These are phyloP conservation scores for Xenops minutus DNA, from an alignment of 2,797 vertebrate species.

Conservation along the genomic window DNA sequence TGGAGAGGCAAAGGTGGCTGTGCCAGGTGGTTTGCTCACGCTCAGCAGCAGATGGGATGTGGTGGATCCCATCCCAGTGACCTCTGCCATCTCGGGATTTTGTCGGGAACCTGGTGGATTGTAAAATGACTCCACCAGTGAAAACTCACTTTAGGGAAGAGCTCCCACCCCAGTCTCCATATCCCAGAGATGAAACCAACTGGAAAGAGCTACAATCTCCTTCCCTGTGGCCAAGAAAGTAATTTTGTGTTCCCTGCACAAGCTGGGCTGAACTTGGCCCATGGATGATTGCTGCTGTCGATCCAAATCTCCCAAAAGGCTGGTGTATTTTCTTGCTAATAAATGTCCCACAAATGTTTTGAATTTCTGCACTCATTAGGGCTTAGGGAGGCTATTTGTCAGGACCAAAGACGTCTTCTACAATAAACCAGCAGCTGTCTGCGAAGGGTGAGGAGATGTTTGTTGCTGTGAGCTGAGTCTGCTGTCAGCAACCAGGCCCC, in stretches of 20 bases:
- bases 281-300: not conserved
- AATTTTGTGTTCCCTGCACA: not conserved
- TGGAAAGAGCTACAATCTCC: not conserved
- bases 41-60: not conserved
- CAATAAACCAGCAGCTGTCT: constrained; percentile 73
- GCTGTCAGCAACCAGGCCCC: constrained; percentile 74
- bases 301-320: constrained; percentile 53
- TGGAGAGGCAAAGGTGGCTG: not conserved
- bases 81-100: not conserved
- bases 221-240: not conserved
- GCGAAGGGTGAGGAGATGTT: constrained; percentile 62
- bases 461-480: constrained; percentile 66
- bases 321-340: constrained; percentile 61
- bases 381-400: constrained; percentile 73
- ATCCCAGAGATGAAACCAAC: not conserved
- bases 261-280: not conserved
- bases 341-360: constrained; percentile 74
- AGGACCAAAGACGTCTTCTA: constrained; percentile 69
- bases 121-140: not conserved
- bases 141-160: not conserved
- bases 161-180: not conserved
- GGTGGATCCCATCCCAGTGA: not conserved
- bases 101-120: not conserved
- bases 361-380: constrained; percentile 67
- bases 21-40: not conserved